These are phyloP conservation scores for Parazoanthus swiftii DNA, from an alignment of 92 coral and sea anemone species.

Conservation along the genomic window DNA sequence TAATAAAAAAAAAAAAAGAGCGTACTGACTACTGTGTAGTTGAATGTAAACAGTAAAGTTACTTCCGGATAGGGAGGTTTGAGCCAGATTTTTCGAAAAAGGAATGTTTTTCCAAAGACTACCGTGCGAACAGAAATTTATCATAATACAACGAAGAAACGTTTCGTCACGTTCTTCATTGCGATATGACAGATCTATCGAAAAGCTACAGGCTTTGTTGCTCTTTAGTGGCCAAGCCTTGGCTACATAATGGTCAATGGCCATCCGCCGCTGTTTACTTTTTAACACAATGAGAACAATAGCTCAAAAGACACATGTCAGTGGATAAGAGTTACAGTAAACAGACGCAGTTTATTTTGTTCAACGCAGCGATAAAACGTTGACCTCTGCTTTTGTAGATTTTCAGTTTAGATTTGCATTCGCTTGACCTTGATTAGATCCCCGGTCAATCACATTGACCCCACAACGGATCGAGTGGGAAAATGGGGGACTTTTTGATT, in stretches of 20 bases:
- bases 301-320: neutral
- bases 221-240: neutral
- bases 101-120: no score
- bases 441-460: neutral
- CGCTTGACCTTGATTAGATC: neutral
- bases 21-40: no score
- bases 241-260: neutral
- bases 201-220: no score
- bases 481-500: neutral
- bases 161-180: no score
- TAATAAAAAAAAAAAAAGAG: no score
- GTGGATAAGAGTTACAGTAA: neutral
- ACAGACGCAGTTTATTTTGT: neutral
- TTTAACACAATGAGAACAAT: neutral
- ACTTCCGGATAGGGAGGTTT: no score
- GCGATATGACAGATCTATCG: no score
- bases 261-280: neutral
- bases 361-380: neutral
- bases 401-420: neutral
- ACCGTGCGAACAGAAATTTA: no score
- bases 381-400: neutral
- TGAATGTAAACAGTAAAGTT: no score
- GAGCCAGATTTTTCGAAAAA: no score
- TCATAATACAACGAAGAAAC: no score
- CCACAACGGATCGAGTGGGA: neutral